These are phyloP conservation scores for Spodoptera exigua DNA, from an alignment of 2,888 invertebrate genomes.

Conservation along the genomic window DNA sequence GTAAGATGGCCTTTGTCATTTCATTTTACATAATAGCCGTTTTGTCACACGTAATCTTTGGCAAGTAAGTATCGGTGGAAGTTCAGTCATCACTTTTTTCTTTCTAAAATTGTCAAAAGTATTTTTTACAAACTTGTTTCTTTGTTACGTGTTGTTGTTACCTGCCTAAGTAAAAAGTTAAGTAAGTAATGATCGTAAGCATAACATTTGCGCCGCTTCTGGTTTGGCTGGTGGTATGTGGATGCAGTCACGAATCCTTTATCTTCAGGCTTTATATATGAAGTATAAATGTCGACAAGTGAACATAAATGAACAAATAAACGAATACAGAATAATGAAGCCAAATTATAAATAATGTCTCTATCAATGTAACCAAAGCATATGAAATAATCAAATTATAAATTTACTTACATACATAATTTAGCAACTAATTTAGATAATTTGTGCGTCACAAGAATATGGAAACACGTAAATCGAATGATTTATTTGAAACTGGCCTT, in stretches of 20 bases:
- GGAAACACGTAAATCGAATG: slow-evolving; percentile 56
- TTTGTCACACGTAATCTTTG: slow-evolving; percentile 58
- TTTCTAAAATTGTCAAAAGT: slow-evolving; percentile 16
- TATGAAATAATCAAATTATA: no score
- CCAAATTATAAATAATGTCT: not conserved
- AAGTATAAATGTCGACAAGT: no score
- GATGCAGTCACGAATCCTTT: no score
- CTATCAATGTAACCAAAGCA: slow-evolving; percentile 2
- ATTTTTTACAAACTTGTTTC: slow-evolving; percentile 2
- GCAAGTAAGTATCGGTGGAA: slow-evolving; percentile 36
- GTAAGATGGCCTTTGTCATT: slow-evolving; percentile 56
- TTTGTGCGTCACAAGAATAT: slow-evolving; percentile 35
- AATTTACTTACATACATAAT: slow-evolving; percentile 13
- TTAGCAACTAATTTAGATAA: slow-evolving; percentile 30
- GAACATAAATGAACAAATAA: no score
- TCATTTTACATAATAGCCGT: slow-evolving; percentile 54
- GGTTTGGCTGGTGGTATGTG: no score
- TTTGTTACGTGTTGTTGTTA: not conserved
- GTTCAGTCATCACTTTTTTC: slow-evolving; percentile 16
- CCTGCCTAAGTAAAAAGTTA: no score
- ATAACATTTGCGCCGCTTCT: no score
- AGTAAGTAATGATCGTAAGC: no score
- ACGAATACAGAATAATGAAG: no score
- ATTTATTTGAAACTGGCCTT: slow-evolving; percentile 72
- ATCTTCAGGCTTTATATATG: no score